Evolutionary conservation across 2,888 invertebrate genomes (phyloP), one percentile per base, ranked within the genome.

Genomic region (Himalopsyche kuldschensis): DNA sequence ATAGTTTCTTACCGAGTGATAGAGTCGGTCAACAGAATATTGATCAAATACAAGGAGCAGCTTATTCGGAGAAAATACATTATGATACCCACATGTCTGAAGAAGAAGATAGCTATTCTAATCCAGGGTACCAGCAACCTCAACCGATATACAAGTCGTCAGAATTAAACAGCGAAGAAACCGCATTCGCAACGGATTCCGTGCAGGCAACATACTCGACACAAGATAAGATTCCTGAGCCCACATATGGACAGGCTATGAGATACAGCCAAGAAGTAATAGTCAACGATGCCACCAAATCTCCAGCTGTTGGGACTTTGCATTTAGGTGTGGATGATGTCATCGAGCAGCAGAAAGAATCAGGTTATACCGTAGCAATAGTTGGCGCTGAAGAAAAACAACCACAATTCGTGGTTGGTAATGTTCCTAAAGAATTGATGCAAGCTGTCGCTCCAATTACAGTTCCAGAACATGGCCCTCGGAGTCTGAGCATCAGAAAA

Each of bases 321-420:
- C 87, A 92, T 87, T 88, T 92, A 84, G 91, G 91, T 46, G 90
- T 90, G 4, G 91, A 92, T 86, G 89, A 89, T 86, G 90, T 90
- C n/a, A 86, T 87, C 15, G 89, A 91, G 79, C 89, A 89, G n/a
- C 87, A 88, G 80, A 89, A 91, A 82, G 87, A 87, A 85, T 86
- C 87, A 17, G 88, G 89, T 32, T 88, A 88, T 27, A 90, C 90
- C 81, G 91, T 90, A 87, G 88, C 87, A 17, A 90, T 88, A 88
- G 76, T 85, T 87, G 87, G 86, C 8, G 88, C 87, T 79, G 90
- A 89, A 84, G 87, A 87, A 11, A 89, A 86, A 80, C 90, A 91
- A 48, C 91, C 90, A 78, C 93, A 94, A 88, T 95, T 94, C 88
- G 94, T 95, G 0, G 94, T 94, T 1, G 94, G 94, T 0, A 94